phyloP scores from a whole-genome alignment of 2,888 invertebrate species.

The Dynastes hyllus region DNA sequence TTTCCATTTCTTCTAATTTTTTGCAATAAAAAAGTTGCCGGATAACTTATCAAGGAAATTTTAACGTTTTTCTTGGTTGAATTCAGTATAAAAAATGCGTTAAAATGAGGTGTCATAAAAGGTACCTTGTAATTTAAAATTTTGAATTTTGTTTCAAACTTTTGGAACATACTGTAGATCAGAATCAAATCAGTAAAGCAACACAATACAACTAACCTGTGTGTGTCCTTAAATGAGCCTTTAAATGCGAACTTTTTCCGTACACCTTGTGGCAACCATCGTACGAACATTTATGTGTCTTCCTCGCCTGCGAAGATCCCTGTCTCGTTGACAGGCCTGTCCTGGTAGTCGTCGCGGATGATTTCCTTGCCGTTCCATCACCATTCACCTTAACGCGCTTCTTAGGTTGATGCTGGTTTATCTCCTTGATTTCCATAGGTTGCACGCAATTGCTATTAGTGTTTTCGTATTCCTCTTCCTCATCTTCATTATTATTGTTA shows the following conservation, averaged over 20 bases:
- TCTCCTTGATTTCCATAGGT: constrained; percentile 7
- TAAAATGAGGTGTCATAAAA: too few relatives aligned
- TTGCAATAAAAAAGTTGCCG: too few relatives aligned
- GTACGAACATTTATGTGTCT: constrained; percentile 76
- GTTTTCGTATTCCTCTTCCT: background rate
- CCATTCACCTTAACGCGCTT: constrained; percentile 45
- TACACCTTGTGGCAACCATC: constrained; percentile 77
- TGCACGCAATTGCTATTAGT: background rate
- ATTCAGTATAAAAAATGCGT: too few relatives aligned
- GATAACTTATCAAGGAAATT: too few relatives aligned
- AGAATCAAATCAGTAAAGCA: too few relatives aligned
- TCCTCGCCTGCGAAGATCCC: constrained; percentile 65
- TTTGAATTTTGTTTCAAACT: too few relatives aligned
- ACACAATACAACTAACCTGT: constrained; percentile 72
- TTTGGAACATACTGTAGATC: too few relatives aligned
- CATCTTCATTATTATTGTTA: background rate
- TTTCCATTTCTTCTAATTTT: too few relatives aligned
- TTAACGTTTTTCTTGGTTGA: too few relatives aligned
- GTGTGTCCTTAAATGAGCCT: constrained; percentile 78
- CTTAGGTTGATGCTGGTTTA: constrained; percentile 49
- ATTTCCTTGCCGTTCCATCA: background rate
- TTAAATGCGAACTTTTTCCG: constrained; percentile 79
- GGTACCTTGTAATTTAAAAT: too few relatives aligned
- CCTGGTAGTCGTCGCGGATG: constrained; percentile 26
- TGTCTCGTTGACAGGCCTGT: constrained; percentile 29